Base-by-base conservation (phyloP, 2,888 invertebrate species). In the Ganaspis brasiliensis region DNA sequence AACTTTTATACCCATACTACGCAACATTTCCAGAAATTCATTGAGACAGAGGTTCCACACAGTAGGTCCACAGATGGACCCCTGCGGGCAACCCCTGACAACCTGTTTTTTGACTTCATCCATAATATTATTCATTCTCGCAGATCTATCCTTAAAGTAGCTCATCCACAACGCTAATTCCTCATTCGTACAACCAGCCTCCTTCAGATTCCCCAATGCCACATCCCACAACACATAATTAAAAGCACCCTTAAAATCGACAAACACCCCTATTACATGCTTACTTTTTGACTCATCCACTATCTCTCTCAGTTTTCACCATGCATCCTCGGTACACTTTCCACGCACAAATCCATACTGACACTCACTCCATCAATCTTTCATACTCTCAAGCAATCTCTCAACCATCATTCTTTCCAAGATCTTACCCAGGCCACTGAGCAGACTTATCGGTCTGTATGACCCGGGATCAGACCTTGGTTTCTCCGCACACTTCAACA, bases 31-130 rank as follows among this genome's bases (percentile, higher is more conserved):
- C n/a, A n/a, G n/a, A n/a, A n/a, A n/a, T n/a, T n/a, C n/a, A n/a
- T n/a, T n/a, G n/a, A n/a, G n/a, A n/a, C n/a, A n/a, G n/a, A 81
- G 21, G 49, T 82, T 77, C 82, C 80, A 79, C 10, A 74, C 59
- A 16, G 8, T 35, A 0, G 81, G 81, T 0, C 79, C 81, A 6
- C 81, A 45, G 0, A 82, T 40, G 0, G 81, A 83, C 0, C 81
- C 82, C 31, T 82, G 81, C 0, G 80, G 83, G 55, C 81, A 83
- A 79, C 14, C 26, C 52, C 14, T 75, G 63, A 9, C 3, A 10
- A 5, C 49, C 61, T 37, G 6, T 37, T 37, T 37, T 9, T 8
- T 9, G 37, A 37, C 37, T 9, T 2, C n/a, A 14, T 5, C 40
- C 57, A 24, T 24, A 6, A 1, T 6, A 0, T 9, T 10, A 9